These are phyloP conservation scores for Drosophila hydei DNA, from an alignment of 1,140 invertebrate species.

Conservation along the genomic window DNA sequence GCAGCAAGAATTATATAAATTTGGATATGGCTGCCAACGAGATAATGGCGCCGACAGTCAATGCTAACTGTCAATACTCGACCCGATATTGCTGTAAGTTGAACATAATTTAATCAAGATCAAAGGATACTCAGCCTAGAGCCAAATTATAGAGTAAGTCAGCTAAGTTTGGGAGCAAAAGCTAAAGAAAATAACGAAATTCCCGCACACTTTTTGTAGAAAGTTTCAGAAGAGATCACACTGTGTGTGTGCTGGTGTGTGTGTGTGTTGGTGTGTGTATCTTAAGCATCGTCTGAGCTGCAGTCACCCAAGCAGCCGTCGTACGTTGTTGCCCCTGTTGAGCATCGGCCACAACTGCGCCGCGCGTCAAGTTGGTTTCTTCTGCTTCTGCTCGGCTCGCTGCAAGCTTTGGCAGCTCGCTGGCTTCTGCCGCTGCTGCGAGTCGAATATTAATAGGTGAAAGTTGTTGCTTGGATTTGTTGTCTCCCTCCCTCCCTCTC, in stretches of 20 bases:
- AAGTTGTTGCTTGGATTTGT: conserved; percentile 80
- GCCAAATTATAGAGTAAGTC: background rate
- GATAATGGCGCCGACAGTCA: conserved; percentile 82
- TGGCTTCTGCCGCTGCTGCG: conserved; percentile 67
- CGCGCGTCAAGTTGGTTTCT: conserved; percentile 44
- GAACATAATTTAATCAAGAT: background rate
- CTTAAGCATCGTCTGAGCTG: conserved; percentile 15
- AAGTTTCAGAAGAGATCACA: conserved; percentile 24
- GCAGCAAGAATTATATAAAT: conserved; percentile 17
- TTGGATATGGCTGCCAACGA: conserved; percentile 82
- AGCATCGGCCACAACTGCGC: conserved; percentile 65
- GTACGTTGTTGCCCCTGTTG: conserved; percentile 57
- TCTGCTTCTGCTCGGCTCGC: conserved; percentile 56
- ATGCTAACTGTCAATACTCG: conserved; percentile 82
- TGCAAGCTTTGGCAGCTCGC: conserved; percentile 40
- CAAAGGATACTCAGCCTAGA: background rate
- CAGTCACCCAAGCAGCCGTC: conserved; percentile 31
- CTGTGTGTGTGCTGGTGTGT: background rate
- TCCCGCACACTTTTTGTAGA: conserved; percentile 11
- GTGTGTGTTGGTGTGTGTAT: conserved; percentile 5
- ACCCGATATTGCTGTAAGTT: conserved; percentile 83
- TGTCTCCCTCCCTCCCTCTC: conserved; percentile 22
- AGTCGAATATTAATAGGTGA: conserved; percentile 84
- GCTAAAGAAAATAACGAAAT: conserved; percentile 6
- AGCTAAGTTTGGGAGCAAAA: too few relatives aligned